These are phyloP conservation scores for Hoplodrina ambigua DNA, from an alignment of 2,888 invertebrate genomes.

Conservation along the genomic window DNA sequence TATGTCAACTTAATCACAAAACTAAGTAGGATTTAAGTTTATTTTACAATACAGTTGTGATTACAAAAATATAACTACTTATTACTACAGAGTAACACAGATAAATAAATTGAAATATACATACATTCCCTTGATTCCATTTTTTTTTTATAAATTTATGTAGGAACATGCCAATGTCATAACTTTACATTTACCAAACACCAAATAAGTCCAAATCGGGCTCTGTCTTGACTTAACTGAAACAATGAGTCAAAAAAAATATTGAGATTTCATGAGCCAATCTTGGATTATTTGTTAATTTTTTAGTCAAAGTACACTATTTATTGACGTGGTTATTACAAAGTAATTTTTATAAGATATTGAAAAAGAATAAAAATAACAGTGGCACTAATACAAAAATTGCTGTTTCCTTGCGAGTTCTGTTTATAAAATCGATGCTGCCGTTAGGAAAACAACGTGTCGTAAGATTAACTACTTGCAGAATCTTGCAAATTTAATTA, in stretches of 20 bases:
- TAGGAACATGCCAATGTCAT: slow-evolving; percentile 81
- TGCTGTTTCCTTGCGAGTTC: slow-evolving; percentile 24
- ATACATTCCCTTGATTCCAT: slow-evolving; percentile 73
- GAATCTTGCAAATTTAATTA: slow-evolving; percentile 21
- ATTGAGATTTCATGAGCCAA: slow-evolving; percentile 50
- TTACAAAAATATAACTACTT: slow-evolving; percentile 88
- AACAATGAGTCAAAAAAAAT: slow-evolving; percentile 42
- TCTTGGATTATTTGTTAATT: slow-evolving; percentile 42
- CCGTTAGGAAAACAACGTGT: slow-evolving; percentile 25
- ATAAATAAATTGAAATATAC: slow-evolving; percentile 80
- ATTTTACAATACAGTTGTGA: slow-evolving; percentile 74
- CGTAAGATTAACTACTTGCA: slow-evolving; percentile 32
- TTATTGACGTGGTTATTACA: slow-evolving; percentile 34
- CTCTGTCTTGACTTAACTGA: slow-evolving; percentile 35
- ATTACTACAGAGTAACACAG: slow-evolving; percentile 81
- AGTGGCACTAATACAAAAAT: slow-evolving; percentile 30
- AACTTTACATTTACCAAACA: slow-evolving; percentile 64
- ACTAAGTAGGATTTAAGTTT: slow-evolving; percentile 58
- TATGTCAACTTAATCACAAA: slow-evolving; percentile 59
- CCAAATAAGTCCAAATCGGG: slow-evolving; percentile 46
- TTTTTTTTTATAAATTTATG: slow-evolving; percentile 68
- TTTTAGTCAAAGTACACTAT: slow-evolving; percentile 44
- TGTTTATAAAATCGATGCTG: slow-evolving; percentile 26
- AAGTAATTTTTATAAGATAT: slow-evolving; percentile 20
- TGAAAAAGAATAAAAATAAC: slow-evolving; percentile 48